Conservation (phyloP, 2,797 vertebrate species). For the Carapus acus region DNA sequence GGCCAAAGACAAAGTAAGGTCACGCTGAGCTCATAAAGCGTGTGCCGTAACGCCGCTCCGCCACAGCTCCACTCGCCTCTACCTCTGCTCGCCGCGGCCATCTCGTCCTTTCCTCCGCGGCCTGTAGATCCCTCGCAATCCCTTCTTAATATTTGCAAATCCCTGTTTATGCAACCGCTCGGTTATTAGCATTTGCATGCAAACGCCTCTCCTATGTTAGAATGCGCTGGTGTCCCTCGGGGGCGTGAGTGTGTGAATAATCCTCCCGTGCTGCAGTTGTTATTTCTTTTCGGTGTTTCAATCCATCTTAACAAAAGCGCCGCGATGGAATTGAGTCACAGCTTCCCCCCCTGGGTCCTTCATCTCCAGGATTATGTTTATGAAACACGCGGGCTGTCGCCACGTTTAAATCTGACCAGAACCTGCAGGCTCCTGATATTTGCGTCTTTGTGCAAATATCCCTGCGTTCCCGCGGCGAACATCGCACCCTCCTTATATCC, state of each 20-base stretch:
- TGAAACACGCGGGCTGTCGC: neutral
- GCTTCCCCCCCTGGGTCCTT: neutral
- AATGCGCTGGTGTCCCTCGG: slow-evolving; percentile 21
- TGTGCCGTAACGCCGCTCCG: slow-evolving; percentile 26
- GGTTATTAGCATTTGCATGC: slow-evolving; percentile 35
- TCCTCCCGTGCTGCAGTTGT: slow-evolving; percentile 10
- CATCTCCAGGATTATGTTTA: neutral
- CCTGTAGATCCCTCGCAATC: too few relatives aligned
- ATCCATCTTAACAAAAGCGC: slow-evolving; percentile 1
- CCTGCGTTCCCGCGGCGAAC: neutral
- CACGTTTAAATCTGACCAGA: slow-evolving; percentile 10
- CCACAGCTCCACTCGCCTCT: slow-evolving; percentile 24
- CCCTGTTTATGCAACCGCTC: too few relatives aligned
- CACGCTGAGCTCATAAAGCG: slow-evolving; percentile 53
- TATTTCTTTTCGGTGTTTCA: slow-evolving; percentile 24
- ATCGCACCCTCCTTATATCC: slow-evolving; percentile 16
- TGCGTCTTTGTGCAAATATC: neutral
- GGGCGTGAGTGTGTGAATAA: slow-evolving; percentile 19
- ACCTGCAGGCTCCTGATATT: neutral
- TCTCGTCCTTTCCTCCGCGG: slow-evolving; percentile 12
- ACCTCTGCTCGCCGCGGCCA: slow-evolving; percentile 19
- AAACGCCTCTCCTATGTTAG: slow-evolving; percentile 23
- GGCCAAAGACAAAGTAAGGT: slow-evolving; percentile 74
- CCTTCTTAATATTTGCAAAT: too few relatives aligned
- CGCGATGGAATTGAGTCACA: slow-evolving; percentile 2